Percentiles rank a stretch among this genome's conserved stretches.
phyloP scores from a whole-genome alignment of 2,888 invertebrate species.

The Amblyteles armatorius region DNA sequence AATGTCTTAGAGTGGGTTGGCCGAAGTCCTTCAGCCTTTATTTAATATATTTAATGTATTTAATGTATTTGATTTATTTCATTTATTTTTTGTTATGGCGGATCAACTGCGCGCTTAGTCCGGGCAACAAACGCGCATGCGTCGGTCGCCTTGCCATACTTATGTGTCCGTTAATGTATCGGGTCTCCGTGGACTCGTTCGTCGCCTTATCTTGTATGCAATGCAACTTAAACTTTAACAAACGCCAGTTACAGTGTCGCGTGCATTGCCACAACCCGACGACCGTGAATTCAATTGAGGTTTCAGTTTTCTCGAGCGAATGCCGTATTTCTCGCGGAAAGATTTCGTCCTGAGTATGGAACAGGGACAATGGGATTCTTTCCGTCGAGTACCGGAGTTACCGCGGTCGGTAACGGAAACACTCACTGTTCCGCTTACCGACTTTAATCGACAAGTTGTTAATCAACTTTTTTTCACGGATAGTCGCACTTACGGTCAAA shows the following conservation, averaged over 20 bases:
- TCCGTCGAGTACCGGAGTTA: no score
- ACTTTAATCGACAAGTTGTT: no score
- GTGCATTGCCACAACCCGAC: constrained; percentile 15
- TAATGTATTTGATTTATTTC: background rate
- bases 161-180: background rate
- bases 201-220: background rate
- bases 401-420: no score
- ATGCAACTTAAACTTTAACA: background rate
- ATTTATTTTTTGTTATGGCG: background rate
- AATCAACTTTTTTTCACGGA: no score
- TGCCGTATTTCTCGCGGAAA: background rate
- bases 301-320: background rate
- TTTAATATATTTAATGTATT: no score
- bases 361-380: no score
- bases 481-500: no score
- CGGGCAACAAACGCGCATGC: background rate
- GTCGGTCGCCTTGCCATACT: background rate
- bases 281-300: constrained; percentile 25
- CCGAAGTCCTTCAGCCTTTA: no score
- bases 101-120: background rate
- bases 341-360: background rate
- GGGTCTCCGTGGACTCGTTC: background rate
- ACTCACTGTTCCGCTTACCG: no score
- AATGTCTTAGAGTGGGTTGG: no score
- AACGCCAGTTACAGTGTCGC: background rate